Evolutionary conservation across 2,797 vertebrate species (phyloP), one percentile per base, ranked within the genome.

Genomic region (Siniperca undulata): DNA sequence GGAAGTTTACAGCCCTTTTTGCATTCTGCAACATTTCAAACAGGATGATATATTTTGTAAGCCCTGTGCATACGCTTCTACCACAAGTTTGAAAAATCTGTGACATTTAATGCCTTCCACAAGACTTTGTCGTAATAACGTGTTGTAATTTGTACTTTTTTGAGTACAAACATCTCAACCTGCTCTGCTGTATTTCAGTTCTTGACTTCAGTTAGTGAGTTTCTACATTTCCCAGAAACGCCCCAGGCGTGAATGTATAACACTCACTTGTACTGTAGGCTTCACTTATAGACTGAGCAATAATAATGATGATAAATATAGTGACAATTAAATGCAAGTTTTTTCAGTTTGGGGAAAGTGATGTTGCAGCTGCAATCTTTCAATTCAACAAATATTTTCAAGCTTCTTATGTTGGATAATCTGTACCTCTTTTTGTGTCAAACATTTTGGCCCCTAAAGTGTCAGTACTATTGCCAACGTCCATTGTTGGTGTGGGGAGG

Each of bases 211-310:
- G 56, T 62, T 46, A 36, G 30, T 48, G 5, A 80, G 68, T 76
- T 83, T 80, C 24, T 70, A 46, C 62, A 79, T 52, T 61, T 72
- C 65, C 24, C 55, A 61, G 22, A 81, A 78, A 67, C 76, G 67
- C 65, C 46, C 13, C 17, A 11, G 78, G 71, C 75, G 30, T n/a
- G 7, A 77, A 3, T 0, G 3, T 14, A 50, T 72, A 67, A 70
- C 58, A 66, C n/a, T 22, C 48, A 70, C 58, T 71, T n/a, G 14
- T 46, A 44, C 61, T 60, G 59, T 14, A 69, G 69, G 40, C 34
- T 79, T 78, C 72, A 70, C 36, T 69, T 59, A 53, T 4, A 70
- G 20, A 60, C 53, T 13, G 46, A 78, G 44, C 53, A 53, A 69
- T 30, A 61, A 67, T 60, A 62, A 69, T 3, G 4, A 42, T 48